Base-by-base conservation (phyloP, 2,797 vertebrate genomes). In the Melanotaenia parkinsoni region DNA sequence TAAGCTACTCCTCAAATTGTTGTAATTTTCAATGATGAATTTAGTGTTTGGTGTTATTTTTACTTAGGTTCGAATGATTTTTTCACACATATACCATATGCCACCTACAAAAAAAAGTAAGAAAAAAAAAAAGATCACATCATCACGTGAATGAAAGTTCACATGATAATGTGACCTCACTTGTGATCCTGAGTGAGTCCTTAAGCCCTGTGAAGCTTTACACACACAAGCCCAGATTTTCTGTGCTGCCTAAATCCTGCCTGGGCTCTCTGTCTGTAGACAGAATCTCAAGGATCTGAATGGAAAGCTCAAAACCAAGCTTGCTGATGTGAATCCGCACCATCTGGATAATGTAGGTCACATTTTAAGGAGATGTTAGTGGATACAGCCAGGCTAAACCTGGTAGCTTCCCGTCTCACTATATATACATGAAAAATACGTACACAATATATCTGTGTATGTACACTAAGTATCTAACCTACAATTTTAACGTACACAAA, bases 271-370 rank as follows among this genome's bases (percentile, higher is more conserved):
- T 30, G 56, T 79, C 79, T 79, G 77, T 65, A 85, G 69, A 76
- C 79, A 74, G 74, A 86, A 88, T 86, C 87, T 82, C 67, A 81
- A 77, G 83, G 86, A 86, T 90, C 80, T 80, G 67, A 33, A 79
- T 71, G 60, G 56, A 74, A 77, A 87, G 84, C 86, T 85, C 79
- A 50, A 80, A 86, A 81, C 78, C 65, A 65, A 74, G 82, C 82
- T 86, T 80, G 84, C 77, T 81, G 80, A 76, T 83, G 80, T 87
- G 88, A 84, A 85, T 84, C 86, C 80, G 74, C 69, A 71, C 86
- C 88, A 88, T 90, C 86, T 89, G 89, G 86, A 86, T 80, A 70
- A 86, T 83, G 73, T 58, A 67, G 84, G 86, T 83, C 70, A 74
- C 38, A 72, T 69, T 81, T 74, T 69, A 68, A 72, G 50, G 45